A percentile compares a stretch with the other conserved stretches of the same genome.
These are phyloP conservation scores for Gymnarchus niloticus DNA, from an alignment of 2,113 vertebrate species.

Conservation along the genomic window DNA sequence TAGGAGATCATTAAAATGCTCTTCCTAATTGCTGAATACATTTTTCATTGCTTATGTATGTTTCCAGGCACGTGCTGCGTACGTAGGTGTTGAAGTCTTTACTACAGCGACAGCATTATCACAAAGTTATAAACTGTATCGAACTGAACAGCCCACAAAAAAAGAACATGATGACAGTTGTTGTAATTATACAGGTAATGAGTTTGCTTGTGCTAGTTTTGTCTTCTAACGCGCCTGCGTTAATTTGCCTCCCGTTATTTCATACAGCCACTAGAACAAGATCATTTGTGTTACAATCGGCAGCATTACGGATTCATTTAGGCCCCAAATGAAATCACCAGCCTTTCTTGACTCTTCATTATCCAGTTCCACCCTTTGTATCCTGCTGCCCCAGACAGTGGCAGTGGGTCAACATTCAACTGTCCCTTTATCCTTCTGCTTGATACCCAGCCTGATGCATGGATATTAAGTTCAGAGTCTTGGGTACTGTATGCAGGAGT, in stretches of 20 bases:
- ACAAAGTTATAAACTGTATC: background rate
- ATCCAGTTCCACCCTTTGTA: background rate
- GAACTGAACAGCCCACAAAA: background rate
- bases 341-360: background rate
- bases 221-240: conserved; percentile 16
- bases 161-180: background rate
- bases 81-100: background rate
- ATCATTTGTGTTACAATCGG: conserved; percentile 25
- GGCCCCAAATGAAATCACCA: background rate
- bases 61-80: background rate
- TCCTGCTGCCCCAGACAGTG: background rate
- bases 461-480: too few species aligned
- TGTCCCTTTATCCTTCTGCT: background rate
- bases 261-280: conserved; percentile 17
- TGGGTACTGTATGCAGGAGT: background rate
- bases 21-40: background rate
- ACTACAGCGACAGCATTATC: background rate
- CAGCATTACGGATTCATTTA: background rate
- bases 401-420: background rate
- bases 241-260: conserved; percentile 21
- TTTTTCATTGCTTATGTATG: background rate
- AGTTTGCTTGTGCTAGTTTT: conserved; percentile 29
- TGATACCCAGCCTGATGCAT: background rate
- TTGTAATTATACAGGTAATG: conserved; percentile 38
- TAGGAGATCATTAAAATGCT: background rate